Evolutionary conservation across 2,888 invertebrate genomes (phyloP), one percentile per base, ranked within the genome.

Genomic region (Nomada ruficornis): DNA sequence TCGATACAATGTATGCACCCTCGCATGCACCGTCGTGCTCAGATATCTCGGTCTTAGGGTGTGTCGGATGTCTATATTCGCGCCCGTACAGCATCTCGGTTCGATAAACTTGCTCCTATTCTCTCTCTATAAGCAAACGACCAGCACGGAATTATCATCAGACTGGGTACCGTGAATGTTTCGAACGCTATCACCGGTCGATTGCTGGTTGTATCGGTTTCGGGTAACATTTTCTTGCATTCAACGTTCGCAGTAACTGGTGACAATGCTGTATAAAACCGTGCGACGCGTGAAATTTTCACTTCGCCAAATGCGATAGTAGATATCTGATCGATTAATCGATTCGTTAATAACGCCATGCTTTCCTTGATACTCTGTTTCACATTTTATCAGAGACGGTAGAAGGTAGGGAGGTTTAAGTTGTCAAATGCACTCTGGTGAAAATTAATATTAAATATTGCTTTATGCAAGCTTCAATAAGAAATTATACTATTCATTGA

Each of bases 1-100:
- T 73, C 85, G 86, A 86, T 84, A 90, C 92, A 92, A 92, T 92
- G 91, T 92, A 92, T 92, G 92, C 92, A 92, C 92, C 92, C 92
- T 92, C 90, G 89, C 85, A 80, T 91, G 88, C 88, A 90, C 86
- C 87, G 85, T 83, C 85, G 86, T 89, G 82, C 88, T 87, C 83
- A 86, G 87, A 89, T 91, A 91, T 90, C 90, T 88, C 87, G 88
- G 87, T 88, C 88, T 89, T 85, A 82, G 88, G 90, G 89, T 90
- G 88, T 88, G 89, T 90, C 86, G 86, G 85, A 91, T 88, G 89
- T 88, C 88, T 89, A 90, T 89, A 89, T 89, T 89, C 86, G 83
- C 84, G 81, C 82, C 70, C 78, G 78, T 80, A 79, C 89, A 83
- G 83, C 88, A 88, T 88, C 88, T 88, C 86, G 77, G 89, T 84